Percentiles rank a stretch among this genome's conserved stretches.
These are phyloP conservation scores for Streblospio benedicti DNA, from an alignment of 1,140 invertebrate genomes.

Conservation along the genomic window DNA sequence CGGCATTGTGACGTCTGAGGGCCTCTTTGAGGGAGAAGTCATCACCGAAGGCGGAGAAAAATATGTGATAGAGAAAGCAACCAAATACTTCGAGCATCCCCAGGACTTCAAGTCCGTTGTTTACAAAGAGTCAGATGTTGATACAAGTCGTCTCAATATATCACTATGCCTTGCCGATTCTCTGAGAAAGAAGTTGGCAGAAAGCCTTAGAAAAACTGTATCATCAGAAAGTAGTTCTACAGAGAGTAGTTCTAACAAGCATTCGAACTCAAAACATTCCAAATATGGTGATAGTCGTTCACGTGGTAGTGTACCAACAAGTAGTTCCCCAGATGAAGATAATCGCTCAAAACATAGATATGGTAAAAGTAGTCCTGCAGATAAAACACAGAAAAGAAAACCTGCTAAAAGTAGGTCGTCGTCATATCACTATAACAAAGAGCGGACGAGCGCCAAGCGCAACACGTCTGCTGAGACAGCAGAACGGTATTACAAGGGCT, in stretches of 20 bases:
- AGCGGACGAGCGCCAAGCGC: not conserved
- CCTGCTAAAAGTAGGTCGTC: too few species aligned
- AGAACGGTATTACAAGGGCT: not conserved
- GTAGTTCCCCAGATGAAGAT: constrained; percentile 6
- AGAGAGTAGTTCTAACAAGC: too few species aligned
- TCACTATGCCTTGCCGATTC: constrained; percentile 53
- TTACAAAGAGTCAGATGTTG: constrained; percentile 71
- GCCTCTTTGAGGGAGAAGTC: constrained; percentile 80
- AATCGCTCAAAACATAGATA: not conserved
- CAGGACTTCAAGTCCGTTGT: constrained; percentile 66
- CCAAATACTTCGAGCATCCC: constrained; percentile 54
- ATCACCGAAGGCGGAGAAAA: constrained; percentile 66
- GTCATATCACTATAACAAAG: not conserved
- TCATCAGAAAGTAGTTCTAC: too few species aligned
- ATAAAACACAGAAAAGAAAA: not conserved
- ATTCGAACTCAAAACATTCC: too few species aligned
- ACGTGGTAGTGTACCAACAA: too few species aligned
- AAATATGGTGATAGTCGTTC: too few species aligned
- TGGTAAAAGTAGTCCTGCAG: too few species aligned
- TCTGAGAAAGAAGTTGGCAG: too few species aligned
- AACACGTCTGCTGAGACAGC: not conserved
- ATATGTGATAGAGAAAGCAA: constrained; percentile 73
- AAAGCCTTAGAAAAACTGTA: too few species aligned
- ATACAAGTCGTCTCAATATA: constrained; percentile 30
- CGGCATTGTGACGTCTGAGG: constrained; percentile 74